Conservation (phyloP, 2,888 invertebrate species). For the Pseudoips prasinana region DNA sequence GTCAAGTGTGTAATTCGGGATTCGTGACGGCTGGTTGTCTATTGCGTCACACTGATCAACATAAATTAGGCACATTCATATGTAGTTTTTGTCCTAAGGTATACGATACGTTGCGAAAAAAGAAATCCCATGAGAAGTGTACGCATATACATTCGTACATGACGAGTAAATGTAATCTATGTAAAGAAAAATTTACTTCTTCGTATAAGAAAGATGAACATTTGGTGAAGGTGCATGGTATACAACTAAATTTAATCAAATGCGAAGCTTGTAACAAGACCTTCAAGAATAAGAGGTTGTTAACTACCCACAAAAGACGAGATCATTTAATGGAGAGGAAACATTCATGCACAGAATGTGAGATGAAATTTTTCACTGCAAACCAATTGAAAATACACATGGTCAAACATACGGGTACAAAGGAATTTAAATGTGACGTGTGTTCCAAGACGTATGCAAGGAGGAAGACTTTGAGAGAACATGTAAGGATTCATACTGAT, state of each 20-base stretch:
- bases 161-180: constrained; percentile 22
- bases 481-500: constrained; percentile 23
- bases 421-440: constrained; percentile 16
- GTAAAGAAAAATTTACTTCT: constrained; percentile 18
- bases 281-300: constrained; percentile 9
- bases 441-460: constrained; percentile 21
- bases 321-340: constrained; percentile 25
- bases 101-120: constrained; percentile 20
- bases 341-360: constrained; percentile 19
- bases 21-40: constrained; percentile 50
- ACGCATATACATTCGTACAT: constrained; percentile 27
- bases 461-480: constrained; percentile 20
- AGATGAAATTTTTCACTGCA: constrained; percentile 18
- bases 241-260: constrained; percentile 4
- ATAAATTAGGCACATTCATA: constrained; percentile 22
- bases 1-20: constrained; percentile 41
- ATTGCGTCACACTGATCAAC: constrained; percentile 11
- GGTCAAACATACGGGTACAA: constrained; percentile 25
- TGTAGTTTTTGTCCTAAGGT: constrained; percentile 23
- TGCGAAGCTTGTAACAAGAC: constrained; percentile 29
- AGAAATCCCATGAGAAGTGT: too few relatives aligned
- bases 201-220: constrained; percentile 16
- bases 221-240: constrained; percentile 22
- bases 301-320: constrained; percentile 16
- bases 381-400: constrained; percentile 18